Evolutionary conservation across 2,113 vertebrate species (phyloP), one percentile per base, ranked within the genome.

Genomic region (Candoia aspera): DNA sequence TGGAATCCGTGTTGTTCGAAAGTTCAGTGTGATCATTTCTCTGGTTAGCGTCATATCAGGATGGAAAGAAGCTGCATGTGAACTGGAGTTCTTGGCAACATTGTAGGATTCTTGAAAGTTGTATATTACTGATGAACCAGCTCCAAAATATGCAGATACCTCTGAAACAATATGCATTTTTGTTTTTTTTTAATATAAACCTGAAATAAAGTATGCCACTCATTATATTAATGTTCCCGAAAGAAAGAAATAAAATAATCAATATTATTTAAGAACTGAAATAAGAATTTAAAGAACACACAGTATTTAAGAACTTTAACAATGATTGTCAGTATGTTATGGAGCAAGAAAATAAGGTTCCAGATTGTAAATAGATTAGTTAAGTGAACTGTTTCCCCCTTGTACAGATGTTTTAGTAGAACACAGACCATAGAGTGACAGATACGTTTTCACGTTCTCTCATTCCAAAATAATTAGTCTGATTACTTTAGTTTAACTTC

Each of bases 41-140:
- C 95, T 97, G 93, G 95, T 97, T 92, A 98, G 96, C 4, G 98
- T 98, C 97, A 97, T 95, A 54, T 99, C 99, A 0, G 98, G 98
- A 89, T 98, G 98, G 94, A 98, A 98, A 92, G 98, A 98, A 93
- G 98, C 98, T 0, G 98, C 97, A 6, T 96, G 97, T 33, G 97
- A 97, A 92, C 98, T 99, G 92, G 96, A 95, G 95, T 99, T 99
- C 96, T 98, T 98, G 94, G 95, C 95, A 90, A 98, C 90, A 55
- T 98, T 97, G 8, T 98, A 98, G n/a, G 98, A 98, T 94, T 99
- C 98, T 94, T 98, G 98, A 96, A 99, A 98, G 91, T 97, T 98
- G 95, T 99, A 99, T 58, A 95, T 97, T 94, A 99, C 94, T 0
- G 99, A 98, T 8, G 98, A 97, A 10, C 96, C 98, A 23, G 97